Percentiles rank a stretch among this genome's conserved stretches.
phyloP scores from a whole-genome alignment of 2,113 vertebrate species.

The Cepphus grylle region DNA sequence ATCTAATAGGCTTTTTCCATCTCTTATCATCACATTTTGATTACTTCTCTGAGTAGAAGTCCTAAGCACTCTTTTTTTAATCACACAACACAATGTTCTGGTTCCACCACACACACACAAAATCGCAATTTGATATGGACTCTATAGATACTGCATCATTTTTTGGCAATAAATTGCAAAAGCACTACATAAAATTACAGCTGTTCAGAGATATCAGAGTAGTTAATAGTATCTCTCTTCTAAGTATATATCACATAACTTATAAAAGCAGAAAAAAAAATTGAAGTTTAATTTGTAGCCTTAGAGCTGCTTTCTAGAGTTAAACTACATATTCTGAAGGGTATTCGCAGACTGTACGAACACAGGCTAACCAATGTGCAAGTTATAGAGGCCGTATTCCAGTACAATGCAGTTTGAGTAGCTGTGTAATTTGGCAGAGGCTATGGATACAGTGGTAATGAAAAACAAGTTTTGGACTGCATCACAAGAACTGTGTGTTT shows the following conservation, averaged over 20 bases:
- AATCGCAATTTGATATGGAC: neutral
- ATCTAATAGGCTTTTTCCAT: neutral
- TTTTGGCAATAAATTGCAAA: neutral
- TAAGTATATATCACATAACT: neutral
- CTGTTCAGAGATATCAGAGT: neutral
- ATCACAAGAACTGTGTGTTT: neutral
- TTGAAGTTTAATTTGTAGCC: neutral
- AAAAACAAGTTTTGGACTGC: neutral
- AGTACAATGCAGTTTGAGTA: neutral
- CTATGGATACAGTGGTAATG: neutral
- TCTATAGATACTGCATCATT: neutral
- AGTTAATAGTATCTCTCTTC: neutral
- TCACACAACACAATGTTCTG: neutral
- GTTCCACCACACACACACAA: neutral
- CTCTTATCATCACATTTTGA: neutral
- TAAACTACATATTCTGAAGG: neutral
- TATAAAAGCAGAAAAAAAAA: neutral
- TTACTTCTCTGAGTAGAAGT: neutral
- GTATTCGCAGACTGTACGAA: neutral
- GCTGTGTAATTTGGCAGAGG: neutral
- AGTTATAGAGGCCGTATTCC: neutral
- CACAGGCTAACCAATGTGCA: accelerated
- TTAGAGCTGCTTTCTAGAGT: neutral
- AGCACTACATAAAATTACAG: neutral
- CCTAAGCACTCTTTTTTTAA: neutral